phyloP scores from a whole-genome alignment of 2,888 invertebrate species.

The Orthosia gracilis region DNA sequence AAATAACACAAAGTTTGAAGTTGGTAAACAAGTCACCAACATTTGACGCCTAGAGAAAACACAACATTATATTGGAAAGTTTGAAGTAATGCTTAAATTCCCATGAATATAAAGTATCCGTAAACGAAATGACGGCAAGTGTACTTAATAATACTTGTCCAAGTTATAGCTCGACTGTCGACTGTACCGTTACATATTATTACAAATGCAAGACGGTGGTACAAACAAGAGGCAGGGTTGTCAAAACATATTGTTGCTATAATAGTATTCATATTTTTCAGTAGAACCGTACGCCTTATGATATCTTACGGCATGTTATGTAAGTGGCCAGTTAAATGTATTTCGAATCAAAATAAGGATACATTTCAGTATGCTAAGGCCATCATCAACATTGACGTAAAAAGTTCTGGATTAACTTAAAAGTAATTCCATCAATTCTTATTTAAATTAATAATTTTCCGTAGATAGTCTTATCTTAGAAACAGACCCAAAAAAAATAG shows the following conservation, averaged over 20 bases:
- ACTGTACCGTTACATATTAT: constrained; percentile 64
- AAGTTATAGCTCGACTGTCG: constrained; percentile 51
- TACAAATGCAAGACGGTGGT: constrained; percentile 60
- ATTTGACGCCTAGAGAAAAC: constrained; percentile 9
- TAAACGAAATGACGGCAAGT: constrained; percentile 42
- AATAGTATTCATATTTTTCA: not conserved
- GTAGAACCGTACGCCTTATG: no score
- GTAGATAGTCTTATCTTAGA: no score
- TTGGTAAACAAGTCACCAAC: constrained; percentile 3
- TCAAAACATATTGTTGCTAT: not conserved
- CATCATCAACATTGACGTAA: no score
- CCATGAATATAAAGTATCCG: constrained; percentile 48
- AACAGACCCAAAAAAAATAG: no score
- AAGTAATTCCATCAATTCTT: not conserved
- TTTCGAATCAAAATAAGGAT: not conserved
- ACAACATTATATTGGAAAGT: constrained; percentile 53
- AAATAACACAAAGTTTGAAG: constrained; percentile 4
- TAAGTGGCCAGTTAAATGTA: not conserved
- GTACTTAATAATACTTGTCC: constrained; percentile 60
- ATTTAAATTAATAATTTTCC: no score
- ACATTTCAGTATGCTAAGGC: not conserved
- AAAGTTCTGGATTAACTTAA: not conserved
- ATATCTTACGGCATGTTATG: not conserved
- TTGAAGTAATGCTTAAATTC: constrained; percentile 42
- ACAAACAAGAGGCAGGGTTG: constrained; percentile 51